Base-by-base conservation (phyloP, 2,113 vertebrate species). In the Laticauda colubrina region DNA sequence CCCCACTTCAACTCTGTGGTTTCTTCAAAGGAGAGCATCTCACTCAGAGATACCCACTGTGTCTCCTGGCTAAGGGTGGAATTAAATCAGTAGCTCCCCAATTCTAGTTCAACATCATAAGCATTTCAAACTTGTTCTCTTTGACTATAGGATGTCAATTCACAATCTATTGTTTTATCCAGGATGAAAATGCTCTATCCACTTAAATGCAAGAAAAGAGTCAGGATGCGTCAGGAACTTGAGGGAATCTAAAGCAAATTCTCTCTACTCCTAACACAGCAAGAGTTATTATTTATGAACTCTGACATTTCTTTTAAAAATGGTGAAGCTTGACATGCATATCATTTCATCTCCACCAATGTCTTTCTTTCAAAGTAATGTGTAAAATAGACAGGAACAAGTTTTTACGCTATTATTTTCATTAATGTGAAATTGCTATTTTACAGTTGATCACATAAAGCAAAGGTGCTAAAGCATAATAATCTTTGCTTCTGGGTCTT, bases 391-490 rank as follows among this genome's bases (percentile, higher is more conserved):
- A 94, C 8, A 7, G 23, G 24, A n/a, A 10, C 56, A 96, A 43
- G 91, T 85, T 57, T 61, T 56, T 15, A 39, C 48, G 43, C 89
- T 91, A 59, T 95, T 96, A 95, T 95, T 96, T 92, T 93, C 92
- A 93, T 95, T 93, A 95, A 96, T 56, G 92, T 3, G 85, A 93
- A 96, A 95, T 94, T 96, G 54, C 26, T 90, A 93, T 91, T 91
- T 94, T 93, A 90, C 94, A 95, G 2, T 23, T 93, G 94, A 85
- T 94, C 89, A 94, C 64, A 39, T 94, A 93, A 61, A 91, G 88
- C 93, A 94, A 93, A 10, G 23, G 29, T 95, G 5, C 8, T 95
- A 90, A 93, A 95, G 90, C 90, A 95, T 96, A 96, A 96, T 95
- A 95, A 75, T 57, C 18, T 93, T 93, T 93, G 21, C 29, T 88